Evolutionary conservation across 1,140 invertebrate genomes (phyloP).

Genomic region (Drosophila burlai): DNA sequence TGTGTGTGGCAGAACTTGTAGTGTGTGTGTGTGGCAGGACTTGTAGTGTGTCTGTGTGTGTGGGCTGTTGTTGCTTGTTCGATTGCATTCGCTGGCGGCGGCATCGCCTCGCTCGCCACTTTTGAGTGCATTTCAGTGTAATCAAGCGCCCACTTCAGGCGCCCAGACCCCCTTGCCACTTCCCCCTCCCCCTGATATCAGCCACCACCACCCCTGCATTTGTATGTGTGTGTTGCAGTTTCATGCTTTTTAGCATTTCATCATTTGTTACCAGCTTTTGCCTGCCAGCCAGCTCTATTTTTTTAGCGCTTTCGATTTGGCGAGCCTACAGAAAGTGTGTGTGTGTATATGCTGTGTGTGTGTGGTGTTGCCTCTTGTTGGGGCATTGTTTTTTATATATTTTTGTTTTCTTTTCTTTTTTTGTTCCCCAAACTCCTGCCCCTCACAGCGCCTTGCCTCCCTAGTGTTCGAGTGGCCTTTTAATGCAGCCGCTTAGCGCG

Average conservation of each 20-base stretch:
- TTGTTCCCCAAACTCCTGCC: neutral
- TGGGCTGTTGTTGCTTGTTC: constrained; percentile 39
- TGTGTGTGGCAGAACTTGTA: neutral
- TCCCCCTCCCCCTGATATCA: neutral
- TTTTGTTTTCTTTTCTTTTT: neutral
- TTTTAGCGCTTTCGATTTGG: constrained; percentile 32
- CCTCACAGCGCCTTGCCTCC: constrained; percentile 11
- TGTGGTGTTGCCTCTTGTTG: constrained; percentile 18
- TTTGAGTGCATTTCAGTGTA: constrained; percentile 80
- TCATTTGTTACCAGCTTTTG: constrained; percentile 73
- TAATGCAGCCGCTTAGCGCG: constrained; percentile 72
- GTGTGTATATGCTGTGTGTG: neutral
- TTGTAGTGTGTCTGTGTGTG: neutral
- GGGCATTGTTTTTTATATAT: constrained; percentile 39
- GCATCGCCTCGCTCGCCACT: constrained; percentile 61
- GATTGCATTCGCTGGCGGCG: constrained; percentile 57
- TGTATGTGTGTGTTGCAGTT: constrained; percentile 44
- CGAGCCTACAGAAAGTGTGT: constrained; percentile 15
- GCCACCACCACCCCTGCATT: no score
- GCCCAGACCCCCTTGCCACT: neutral
- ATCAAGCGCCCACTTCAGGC: constrained; percentile 74
- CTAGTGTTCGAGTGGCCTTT: constrained; percentile 64
- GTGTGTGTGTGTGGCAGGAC: neutral
- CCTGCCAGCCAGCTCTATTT: constrained; percentile 19
- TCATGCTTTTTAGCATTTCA: constrained; percentile 76